Conservation (phyloP, 1,140 invertebrate species). For the Lordiphosa clarofinis region DNA sequence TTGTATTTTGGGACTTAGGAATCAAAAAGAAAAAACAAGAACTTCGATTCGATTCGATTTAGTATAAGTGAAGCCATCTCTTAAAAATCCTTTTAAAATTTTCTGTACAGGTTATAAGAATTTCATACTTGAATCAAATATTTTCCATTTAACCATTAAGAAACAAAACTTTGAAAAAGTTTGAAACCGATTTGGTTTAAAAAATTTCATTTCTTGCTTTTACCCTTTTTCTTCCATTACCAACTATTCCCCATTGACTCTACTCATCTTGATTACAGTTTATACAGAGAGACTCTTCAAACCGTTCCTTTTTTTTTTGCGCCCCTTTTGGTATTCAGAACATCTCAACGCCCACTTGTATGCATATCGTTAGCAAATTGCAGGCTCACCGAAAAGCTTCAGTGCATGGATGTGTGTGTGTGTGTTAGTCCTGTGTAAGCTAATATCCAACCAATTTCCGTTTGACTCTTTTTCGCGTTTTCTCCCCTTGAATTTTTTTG, state of each 20-base stretch:
- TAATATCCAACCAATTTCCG: constrained; percentile 75
- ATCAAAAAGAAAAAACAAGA: no score
- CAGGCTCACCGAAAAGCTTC: constrained; percentile 52
- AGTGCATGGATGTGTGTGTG: neutral
- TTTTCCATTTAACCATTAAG: no score
- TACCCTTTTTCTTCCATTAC: neutral
- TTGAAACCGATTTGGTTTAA: neutral
- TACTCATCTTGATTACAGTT: constrained; percentile 60
- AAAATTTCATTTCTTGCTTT: neutral
- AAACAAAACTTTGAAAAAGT: no score
- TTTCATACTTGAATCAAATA: no score
- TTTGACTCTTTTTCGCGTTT: constrained; percentile 49
- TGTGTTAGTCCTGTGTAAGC: constrained; percentile 41
- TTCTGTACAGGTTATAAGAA: no score
- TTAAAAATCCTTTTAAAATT: no score
- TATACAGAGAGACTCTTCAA: constrained; percentile 41
- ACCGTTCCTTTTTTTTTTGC: constrained; percentile 2
- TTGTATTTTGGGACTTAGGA: no score
- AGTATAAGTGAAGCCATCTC: no score
- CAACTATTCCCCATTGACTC: neutral
- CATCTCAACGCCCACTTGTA: constrained; percentile 48
- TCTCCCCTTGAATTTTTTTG: constrained; percentile 1
- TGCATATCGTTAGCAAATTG: constrained; percentile 78
- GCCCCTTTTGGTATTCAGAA: constrained; percentile 4
- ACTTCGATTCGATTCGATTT: no score